Base-by-base conservation (phyloP, 2,797 vertebrate genomes). In the Petrocephalus sullivani region DNA sequence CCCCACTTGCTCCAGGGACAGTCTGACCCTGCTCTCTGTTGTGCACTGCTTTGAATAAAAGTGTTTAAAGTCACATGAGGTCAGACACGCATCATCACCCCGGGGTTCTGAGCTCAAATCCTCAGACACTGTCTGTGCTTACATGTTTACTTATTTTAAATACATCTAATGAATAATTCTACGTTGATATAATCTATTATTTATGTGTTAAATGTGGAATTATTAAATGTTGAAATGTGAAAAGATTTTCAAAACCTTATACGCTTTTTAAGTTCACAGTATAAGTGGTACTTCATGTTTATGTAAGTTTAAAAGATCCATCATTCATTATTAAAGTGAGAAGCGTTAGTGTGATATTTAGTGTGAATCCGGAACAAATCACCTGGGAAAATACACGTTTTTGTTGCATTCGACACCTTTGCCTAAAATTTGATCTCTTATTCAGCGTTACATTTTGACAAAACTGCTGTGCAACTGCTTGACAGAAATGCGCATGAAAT, bases 71-170 rank as follows among this genome's bases (percentile, higher is more conserved):
- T 71, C 33, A 71, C 64, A 2, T 71, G 64, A 67, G 61, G 23
- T 33, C 64, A 67, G 4, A 67, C 61, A 71, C 64, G 14, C 64
- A 33, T 67, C 61, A 67, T 10, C 23, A 33, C 61, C 28, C 23
- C 61, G 33, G 10, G 10, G 28, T 14, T 33, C 61, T 23, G 33
- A 71, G 64, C 64, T 12, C 64, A 16, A 37, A 71, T 37, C 64
- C 64, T 67, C 61, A 67, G 33, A 33, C 61, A 67, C 61, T 67
- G 4, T 67, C 61, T 71, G 28, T 71, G 64, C 64, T 37, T 71
- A 71, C 64, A 71, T 71, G 33, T 71, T 71, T 71, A 71, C 28
- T 71, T 33, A 71, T 71, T 71, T 71, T 71, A 71, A 71, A 71
- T 37, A 33, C 12, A 71, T 71, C 64, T 71, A 37, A 37, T 71